Percentiles rank a stretch among this genome's conserved stretches.
Conservation (phyloP, 2,113 vertebrate species). For the Ondatra zibethicus region DNA sequence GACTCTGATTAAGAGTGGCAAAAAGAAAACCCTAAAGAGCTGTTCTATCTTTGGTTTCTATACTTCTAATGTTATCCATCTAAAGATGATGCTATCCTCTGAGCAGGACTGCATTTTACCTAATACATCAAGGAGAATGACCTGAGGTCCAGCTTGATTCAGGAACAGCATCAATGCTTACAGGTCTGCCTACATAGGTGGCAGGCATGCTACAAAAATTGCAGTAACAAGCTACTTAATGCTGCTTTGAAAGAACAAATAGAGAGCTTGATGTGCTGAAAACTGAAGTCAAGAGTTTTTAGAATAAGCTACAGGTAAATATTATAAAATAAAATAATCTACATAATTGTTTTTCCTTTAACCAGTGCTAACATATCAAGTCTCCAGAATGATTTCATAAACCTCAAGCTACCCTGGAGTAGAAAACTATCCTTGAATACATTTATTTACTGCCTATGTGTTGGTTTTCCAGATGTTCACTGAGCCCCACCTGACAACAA, state of each 20-base stretch:
- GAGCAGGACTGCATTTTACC: neutral
- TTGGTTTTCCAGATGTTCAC: neutral
- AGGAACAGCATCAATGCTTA: neutral
- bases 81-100: neutral
- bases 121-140: neutral
- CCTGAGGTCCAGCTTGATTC: neutral
- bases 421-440: neutral
- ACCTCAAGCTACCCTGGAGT: neutral
- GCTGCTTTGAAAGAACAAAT: neutral
- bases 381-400: conserved; percentile 30
- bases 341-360: neutral
- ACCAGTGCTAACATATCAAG: neutral
- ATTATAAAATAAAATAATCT: neutral
- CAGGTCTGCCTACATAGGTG: neutral
- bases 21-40: neutral
- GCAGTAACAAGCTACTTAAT: neutral
- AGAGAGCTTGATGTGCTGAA: neutral
- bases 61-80: neutral
- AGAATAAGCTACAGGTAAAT: neutral
- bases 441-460: neutral
- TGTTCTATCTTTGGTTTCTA: neutral
- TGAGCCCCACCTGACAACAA: neutral
- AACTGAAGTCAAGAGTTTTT: neutral
- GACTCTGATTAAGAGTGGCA: conserved; percentile 36
- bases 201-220: neutral